phyloP scores from a whole-genome alignment of 2,888 invertebrate genomes.

The Ophonus ardosiacus region DNA sequence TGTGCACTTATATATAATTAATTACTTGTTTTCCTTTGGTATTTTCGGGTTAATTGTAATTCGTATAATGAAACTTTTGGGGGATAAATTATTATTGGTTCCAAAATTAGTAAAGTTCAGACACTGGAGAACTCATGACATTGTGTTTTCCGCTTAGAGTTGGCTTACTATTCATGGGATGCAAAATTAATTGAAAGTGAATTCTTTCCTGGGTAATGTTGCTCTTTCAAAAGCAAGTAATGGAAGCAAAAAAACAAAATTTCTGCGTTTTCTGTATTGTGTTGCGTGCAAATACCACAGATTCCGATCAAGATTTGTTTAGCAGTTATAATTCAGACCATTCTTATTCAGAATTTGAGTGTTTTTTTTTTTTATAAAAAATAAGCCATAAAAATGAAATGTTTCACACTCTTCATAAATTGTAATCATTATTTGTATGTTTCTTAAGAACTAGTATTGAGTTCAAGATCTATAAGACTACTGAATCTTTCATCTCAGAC shows the following conservation, averaged over 20 bases:
- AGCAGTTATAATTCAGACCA: not conserved
- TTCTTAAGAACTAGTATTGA: too few relatives aligned
- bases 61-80: not conserved
- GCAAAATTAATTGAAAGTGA: constrained; percentile 24
- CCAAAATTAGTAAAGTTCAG: constrained; percentile 24
- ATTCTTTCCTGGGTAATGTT: constrained; percentile 19
- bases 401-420: not conserved
- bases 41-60: not conserved
- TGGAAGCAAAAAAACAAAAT: constrained; percentile 24
- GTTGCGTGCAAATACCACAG: constrained; percentile 11
- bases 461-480: too few relatives aligned
- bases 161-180: not conserved
- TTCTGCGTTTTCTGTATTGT: constrained; percentile 13
- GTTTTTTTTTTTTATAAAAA: not conserved
- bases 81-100: not conserved
- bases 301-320: constrained; percentile 15
- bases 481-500: too few relatives aligned
- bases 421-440: too few relatives aligned
- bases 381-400: not conserved
- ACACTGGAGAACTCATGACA: not conserved
- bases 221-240: constrained; percentile 30
- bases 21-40: not conserved
- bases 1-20: not conserved
- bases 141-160: not conserved
- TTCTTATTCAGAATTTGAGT: constrained; percentile 13